Evolutionary conservation across 2,888 invertebrate genomes (phyloP).

Genomic region (Andrena trimmerana): DNA sequence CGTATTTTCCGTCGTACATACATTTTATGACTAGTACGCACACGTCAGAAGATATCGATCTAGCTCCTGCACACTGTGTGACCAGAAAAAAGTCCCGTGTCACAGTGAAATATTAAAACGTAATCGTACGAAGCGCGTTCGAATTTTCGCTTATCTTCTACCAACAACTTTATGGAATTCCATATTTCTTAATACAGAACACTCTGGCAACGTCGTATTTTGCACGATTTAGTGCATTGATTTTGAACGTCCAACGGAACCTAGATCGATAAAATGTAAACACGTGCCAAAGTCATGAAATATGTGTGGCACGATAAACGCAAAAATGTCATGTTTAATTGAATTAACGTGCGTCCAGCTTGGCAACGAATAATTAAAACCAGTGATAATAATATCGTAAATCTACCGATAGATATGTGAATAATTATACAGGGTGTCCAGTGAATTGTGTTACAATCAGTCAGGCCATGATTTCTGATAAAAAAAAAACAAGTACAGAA

Average conservation of each 20-base stretch:
- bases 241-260: neutral
- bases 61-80: neutral
- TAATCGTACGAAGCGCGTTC: neutral
- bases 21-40: conserved; percentile 8
- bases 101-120: neutral
- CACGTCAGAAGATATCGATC: conserved; percentile 20
- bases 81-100: neutral
- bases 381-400: neutral
- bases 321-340: neutral
- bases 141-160: neutral
- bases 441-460: too few relatives aligned
- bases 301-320: neutral
- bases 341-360: neutral
- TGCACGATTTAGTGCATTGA: neutral
- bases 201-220: neutral
- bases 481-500: too few relatives aligned
- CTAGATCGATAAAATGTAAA: conserved; percentile 8
- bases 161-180: neutral
- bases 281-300: neutral
- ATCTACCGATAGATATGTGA: conserved; percentile 4
- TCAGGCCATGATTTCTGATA: too few relatives aligned
- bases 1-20: conserved; percentile 5
- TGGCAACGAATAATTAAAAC: conserved; percentile 16
- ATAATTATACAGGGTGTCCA: conserved; percentile 7
- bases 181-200: neutral